Evolutionary conservation across 1,140 invertebrate genomes (phyloP), one percentile per base, ranked within the genome.

Genomic region (Adoxophyes honmai): DNA sequence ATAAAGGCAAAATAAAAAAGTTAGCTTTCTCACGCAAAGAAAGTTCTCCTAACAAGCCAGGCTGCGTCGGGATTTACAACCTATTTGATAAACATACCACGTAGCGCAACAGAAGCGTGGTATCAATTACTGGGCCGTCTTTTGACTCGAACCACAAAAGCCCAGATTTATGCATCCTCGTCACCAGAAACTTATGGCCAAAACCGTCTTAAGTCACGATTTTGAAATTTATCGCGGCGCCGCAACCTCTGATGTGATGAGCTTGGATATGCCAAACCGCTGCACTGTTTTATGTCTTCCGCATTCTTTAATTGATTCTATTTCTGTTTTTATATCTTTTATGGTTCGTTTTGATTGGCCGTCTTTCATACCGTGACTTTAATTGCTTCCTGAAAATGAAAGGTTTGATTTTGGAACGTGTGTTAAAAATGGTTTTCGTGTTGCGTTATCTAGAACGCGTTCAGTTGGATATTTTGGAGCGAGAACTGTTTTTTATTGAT

Each of bases 231-330:
- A 70, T 70, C 38, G 36, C 11, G 36, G 60, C 56, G 56, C 44
- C 64, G 39, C 16, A 39, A 15, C 13, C 58, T 70, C 64, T 66
- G 55, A 52, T 68, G 58, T 62, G 66, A 60, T 66, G 57, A 60
- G 57, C 70, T 64, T 57, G 60, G 56, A 62, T 57, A 57, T 56
- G 54, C 33, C 57, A 57, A 68, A 38, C 52, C 42, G 33, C 56
- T 39, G 58, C 55, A 65, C 70, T 75, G 72, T 62, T 76, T 71
- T 68, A 73, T 70, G 64, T 75, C 78, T 76, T 76, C 76, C 73
- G 70, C 73, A 70, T 75, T 70, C 72, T 72, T 67, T 62, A 66
- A 76, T 75, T 73, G 42, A 56, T 59, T 71, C 73, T 77, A 75
- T 74, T 80, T 76, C 38, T 53, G 64, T 58, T 68, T 72, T 70